Percentiles rank a stretch among this genome's conserved stretches.
Conservation (phyloP, 2,113 vertebrate genomes). For the Atrichornis clamosus region DNA sequence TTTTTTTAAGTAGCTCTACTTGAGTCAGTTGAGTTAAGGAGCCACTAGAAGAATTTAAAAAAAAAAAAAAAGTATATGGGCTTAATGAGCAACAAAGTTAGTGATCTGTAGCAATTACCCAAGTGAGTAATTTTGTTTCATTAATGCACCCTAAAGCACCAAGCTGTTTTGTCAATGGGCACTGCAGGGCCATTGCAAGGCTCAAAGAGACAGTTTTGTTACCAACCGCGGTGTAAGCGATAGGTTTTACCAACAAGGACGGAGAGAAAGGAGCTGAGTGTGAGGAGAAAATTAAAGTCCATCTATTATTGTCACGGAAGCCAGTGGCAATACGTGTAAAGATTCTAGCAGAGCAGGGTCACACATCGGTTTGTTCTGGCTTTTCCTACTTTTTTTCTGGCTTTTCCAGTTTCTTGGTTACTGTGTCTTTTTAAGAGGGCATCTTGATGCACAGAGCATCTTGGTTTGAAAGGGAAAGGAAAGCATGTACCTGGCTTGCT, state of each 20-base stretch:
- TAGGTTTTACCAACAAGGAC: neutral
- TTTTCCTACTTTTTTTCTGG: neutral
- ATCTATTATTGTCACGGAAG: neutral
- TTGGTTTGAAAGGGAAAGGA: neutral
- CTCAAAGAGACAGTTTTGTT: slow-evolving; percentile 1
- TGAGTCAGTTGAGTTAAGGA: neutral
- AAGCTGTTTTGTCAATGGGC: slow-evolving; percentile 53
- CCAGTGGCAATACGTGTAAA: neutral
- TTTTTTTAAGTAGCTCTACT: neutral
- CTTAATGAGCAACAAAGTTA: slow-evolving; percentile 55
- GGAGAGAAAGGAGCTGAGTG: neutral
- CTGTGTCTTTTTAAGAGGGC: neutral
- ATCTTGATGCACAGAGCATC: neutral
- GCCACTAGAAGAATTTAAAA: neutral
- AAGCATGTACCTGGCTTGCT: neutral
- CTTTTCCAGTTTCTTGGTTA: neutral
- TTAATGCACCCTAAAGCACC: slow-evolving; percentile 44
- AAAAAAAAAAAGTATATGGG: neutral
- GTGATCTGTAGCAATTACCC: slow-evolving; percentile 53
- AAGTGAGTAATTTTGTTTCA: slow-evolving; percentile 52
- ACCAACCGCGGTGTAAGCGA: neutral
- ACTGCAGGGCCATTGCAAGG: neutral
- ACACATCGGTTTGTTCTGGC: neutral
- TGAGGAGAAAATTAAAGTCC: slow-evolving; percentile 7
- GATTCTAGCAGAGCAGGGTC: neutral